phyloP scores from a whole-genome alignment of 2,113 vertebrate species.

The Spea multiplicata region DNA sequence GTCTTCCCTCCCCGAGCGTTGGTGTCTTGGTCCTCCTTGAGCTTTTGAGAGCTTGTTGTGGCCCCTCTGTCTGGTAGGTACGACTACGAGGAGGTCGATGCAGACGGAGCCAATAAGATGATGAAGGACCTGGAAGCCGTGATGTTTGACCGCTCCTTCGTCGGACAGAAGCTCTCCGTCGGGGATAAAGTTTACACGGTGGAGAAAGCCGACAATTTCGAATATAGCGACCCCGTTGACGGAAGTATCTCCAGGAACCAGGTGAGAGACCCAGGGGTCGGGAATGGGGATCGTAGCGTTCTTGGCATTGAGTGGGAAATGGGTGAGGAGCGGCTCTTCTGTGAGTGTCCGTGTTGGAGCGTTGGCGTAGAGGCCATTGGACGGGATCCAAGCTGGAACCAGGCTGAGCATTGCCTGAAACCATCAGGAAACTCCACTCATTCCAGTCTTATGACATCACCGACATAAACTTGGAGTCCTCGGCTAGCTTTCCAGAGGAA shows the following conservation, averaged over 20 bases:
- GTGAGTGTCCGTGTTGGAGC: too few relatives aligned
- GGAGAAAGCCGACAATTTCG: constrained; percentile 89
- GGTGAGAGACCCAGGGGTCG: constrained; percentile 62
- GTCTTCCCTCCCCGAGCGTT: background rate
- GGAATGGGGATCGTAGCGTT: background rate
- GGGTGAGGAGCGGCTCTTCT: too few relatives aligned
- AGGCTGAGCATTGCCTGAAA: too few relatives aligned
- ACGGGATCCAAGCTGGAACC: too few relatives aligned
- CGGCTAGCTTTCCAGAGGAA: too few relatives aligned
- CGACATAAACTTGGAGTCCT: too few relatives aligned
- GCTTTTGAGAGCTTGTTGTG: background rate
- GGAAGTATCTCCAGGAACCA: constrained; percentile 93
- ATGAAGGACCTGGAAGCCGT: constrained; percentile 84
- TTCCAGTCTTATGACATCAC: too few relatives aligned
- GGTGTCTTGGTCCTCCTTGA: background rate
- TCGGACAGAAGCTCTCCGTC: constrained; percentile 80
- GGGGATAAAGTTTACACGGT: constrained; percentile 89
- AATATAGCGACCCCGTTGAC: constrained; percentile 92
- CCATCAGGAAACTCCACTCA: too few relatives aligned
- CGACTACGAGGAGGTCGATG: constrained; percentile 95
- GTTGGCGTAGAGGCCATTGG: too few relatives aligned
- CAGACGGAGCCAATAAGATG: constrained; percentile 89
- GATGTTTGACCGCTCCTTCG: constrained; percentile 83
- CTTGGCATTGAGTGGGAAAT: too few relatives aligned
- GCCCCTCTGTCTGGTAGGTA: constrained; percentile 70